These are phyloP conservation scores for Aepyceros melampus DNA, from an alignment of 2,113 vertebrate species.

Conservation along the genomic window DNA sequence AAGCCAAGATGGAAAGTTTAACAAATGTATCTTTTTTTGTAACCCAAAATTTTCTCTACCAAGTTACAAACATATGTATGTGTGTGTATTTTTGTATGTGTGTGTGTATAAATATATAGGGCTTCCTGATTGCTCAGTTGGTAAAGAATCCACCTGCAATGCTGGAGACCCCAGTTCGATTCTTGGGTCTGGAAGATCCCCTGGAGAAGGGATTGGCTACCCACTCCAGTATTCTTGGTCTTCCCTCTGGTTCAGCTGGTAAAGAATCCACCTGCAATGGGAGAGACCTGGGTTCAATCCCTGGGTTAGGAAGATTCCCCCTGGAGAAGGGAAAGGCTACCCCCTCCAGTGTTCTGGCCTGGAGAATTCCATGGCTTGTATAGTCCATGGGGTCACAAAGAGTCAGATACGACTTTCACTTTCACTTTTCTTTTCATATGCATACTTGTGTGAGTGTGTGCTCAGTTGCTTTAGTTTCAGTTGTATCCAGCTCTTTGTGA, in stretches of 20 bases:
- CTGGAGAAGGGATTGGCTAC: neutral
- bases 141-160: neutral
- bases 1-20: neutral
- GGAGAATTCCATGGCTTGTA: neutral
- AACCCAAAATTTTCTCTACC: slow-evolving; percentile 2
- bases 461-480: neutral
- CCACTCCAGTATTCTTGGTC: neutral
- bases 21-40: slow-evolving; percentile 4
- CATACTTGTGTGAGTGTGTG: neutral
- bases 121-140: neutral
- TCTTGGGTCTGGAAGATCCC: neutral
- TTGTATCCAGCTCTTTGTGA: neutral
- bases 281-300: neutral
- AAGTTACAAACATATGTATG: neutral
- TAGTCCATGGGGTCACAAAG: neutral
- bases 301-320: neutral
- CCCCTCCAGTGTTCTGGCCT: neutral
- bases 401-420: neutral
- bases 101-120: neutral
- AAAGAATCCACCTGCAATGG: neutral
- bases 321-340: neutral
- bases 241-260: neutral
- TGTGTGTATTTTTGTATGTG: neutral
- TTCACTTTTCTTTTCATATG: neutral
- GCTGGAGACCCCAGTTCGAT: neutral